These are phyloP conservation scores for Candidula unifasciata DNA, from an alignment of 2,888 invertebrate genomes.

Conservation along the genomic window DNA sequence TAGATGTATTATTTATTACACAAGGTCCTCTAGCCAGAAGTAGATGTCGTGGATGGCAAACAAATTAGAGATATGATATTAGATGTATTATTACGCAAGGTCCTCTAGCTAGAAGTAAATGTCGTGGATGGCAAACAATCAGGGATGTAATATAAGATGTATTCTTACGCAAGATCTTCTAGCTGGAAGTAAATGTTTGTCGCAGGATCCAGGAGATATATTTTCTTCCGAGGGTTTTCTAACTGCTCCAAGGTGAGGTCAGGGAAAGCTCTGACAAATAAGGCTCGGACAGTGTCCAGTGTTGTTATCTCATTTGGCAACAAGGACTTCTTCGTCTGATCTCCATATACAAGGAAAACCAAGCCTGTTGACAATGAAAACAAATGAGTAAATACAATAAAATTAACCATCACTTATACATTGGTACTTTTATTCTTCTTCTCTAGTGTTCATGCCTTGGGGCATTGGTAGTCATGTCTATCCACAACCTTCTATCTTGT, in stretches of 20 bases:
- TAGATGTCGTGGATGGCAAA: too few relatives aligned
- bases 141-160: neutral
- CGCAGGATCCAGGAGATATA: constrained; percentile 96
- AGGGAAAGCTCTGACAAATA: constrained; percentile 94
- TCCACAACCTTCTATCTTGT: too few relatives aligned
- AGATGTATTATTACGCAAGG: neutral
- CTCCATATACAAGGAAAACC: constrained; percentile 90
- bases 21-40: too few relatives aligned
- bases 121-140: too few relatives aligned
- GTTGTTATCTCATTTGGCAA: constrained; percentile 98
- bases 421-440: too few relatives aligned
- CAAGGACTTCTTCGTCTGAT: constrained; percentile 95
- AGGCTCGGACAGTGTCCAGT: constrained; percentile 95
- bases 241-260: constrained; percentile 93
- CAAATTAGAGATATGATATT: too few relatives aligned
- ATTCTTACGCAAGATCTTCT: constrained; percentile 86
- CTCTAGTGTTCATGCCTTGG: too few relatives aligned
- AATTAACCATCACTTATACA: too few relatives aligned
- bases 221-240: constrained; percentile 91
- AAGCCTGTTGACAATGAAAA: constrained; percentile 64
- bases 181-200: constrained; percentile 99
- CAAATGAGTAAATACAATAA: neutral
- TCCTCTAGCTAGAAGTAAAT: constrained; percentile 91
- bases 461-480: too few relatives aligned
- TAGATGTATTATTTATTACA: too few relatives aligned